phyloP scores from a whole-genome alignment of 2,113 vertebrate species.

The rat (Rattus norvegicus) region DNA sequence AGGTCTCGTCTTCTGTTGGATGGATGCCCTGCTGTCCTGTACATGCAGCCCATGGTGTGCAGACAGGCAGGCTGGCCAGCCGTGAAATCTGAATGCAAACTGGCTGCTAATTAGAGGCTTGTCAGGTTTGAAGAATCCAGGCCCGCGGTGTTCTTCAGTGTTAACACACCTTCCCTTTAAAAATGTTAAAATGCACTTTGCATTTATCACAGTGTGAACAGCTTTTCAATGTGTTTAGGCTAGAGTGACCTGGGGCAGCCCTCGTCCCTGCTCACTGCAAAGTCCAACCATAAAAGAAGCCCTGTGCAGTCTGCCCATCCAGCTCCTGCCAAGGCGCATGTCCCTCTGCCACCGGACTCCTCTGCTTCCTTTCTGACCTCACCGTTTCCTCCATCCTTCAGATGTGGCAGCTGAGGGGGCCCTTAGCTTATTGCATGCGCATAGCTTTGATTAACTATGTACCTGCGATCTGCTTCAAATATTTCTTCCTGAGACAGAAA shows the following conservation, averaged over 20 bases:
- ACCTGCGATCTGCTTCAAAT: slow-evolving; percentile 13
- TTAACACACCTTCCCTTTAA: slow-evolving; percentile 38
- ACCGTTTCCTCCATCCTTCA: neutral
- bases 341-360: accelerated
- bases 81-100: slow-evolving; percentile 74
- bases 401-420: neutral
- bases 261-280: accelerated
- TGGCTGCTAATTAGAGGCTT: slow-evolving; percentile 68
- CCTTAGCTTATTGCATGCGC: neutral
- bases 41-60: slow-evolving; percentile 45
- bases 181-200: neutral
- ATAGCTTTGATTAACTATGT: neutral
- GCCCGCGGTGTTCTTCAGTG: slow-evolving; percentile 2
- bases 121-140: slow-evolving; percentile 42
- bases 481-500: neutral
- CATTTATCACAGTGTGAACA: neutral
- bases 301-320: neutral
- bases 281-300: accelerated
- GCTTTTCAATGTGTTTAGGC: neutral
- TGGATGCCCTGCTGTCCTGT: slow-evolving; percentile 64
- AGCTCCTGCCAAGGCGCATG: neutral
- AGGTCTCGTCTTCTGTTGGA: neutral
- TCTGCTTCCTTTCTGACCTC: accelerated
- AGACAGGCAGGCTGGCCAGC: slow-evolving; percentile 68
- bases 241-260: neutral